Conservation (phyloP, 1,140 invertebrate genomes). For the Microplitis mediator region DNA sequence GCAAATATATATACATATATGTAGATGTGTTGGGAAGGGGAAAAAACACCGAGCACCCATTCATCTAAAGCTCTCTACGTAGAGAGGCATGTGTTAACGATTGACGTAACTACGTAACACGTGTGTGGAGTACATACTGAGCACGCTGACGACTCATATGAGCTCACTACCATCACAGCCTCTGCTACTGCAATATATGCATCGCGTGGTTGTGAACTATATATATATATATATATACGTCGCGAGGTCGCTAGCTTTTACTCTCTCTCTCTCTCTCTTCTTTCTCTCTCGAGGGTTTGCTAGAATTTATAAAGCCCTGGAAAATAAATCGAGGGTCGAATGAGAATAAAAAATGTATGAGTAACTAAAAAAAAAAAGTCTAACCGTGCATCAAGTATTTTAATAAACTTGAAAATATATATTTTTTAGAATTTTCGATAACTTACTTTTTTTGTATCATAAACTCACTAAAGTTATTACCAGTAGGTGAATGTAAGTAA, state of each 20-base stretch:
- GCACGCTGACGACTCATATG: not conserved
- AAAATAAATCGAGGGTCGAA: not conserved
- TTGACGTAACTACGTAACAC: slow-evolving; percentile 45
- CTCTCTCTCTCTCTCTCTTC: not conserved
- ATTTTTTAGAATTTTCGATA: too few relatives aligned
- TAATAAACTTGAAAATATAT: not conserved
- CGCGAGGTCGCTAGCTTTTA: not conserved
- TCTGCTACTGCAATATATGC: not conserved
- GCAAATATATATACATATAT: too few relatives aligned
- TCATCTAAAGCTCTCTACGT: slow-evolving; percentile 2
- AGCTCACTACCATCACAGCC: not conserved
- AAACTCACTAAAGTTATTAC: too few relatives aligned
- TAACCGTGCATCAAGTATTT: not conserved
- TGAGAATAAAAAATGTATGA: not conserved
- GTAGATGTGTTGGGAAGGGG: not conserved
- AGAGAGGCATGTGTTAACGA: slow-evolving; percentile 42
- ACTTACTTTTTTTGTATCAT: too few relatives aligned
- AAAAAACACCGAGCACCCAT: slow-evolving; percentile 6
- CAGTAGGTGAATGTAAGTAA: too few relatives aligned
- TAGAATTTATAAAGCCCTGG: slow-evolving; percentile 1
- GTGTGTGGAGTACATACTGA: slow-evolving; percentile 37
- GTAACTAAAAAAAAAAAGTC: not conserved
- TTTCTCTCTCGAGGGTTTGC: not conserved
- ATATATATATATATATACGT: not conserved
- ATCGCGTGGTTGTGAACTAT: not conserved